Percentiles rank a stretch among this genome's conserved stretches.
Conservation (phyloP, 1,140 invertebrate genomes). For the Batillaria attramentaria region DNA sequence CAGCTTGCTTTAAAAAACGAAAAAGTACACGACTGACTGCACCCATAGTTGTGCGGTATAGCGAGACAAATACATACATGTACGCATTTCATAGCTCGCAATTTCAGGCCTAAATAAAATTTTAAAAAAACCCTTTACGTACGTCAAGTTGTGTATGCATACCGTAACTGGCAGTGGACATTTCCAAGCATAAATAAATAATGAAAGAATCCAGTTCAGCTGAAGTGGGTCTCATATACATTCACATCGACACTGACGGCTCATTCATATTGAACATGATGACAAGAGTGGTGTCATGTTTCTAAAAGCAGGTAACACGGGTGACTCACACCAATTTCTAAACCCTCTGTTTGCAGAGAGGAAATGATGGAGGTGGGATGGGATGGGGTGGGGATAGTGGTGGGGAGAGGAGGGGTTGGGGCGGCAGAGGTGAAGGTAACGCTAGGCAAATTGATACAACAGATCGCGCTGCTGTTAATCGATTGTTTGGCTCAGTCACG, state of each 20-base stretch:
- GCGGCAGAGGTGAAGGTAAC: background rate
- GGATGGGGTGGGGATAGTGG: background rate
- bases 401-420: background rate
- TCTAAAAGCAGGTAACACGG: background rate
- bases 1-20: too few relatives aligned
- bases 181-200: background rate
- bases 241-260: background rate
- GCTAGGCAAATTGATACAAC: background rate
- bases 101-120: too few relatives aligned
- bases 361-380: background rate
- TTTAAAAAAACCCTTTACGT: too few relatives aligned
- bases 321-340: background rate
- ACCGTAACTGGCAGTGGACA: too few relatives aligned
- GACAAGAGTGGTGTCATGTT: background rate
- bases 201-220: background rate
- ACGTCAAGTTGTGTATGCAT: too few relatives aligned
- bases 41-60: too few relatives aligned
- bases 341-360: background rate
- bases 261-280: background rate
- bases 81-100: too few relatives aligned
- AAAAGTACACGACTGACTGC: too few relatives aligned
- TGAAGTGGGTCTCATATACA: background rate
- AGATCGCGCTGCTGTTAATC: background rate
- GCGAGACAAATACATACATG: too few relatives aligned
- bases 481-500: background rate